Conservation (phyloP, 1,140 invertebrate genomes). For the Heliconius nattereri region DNA sequence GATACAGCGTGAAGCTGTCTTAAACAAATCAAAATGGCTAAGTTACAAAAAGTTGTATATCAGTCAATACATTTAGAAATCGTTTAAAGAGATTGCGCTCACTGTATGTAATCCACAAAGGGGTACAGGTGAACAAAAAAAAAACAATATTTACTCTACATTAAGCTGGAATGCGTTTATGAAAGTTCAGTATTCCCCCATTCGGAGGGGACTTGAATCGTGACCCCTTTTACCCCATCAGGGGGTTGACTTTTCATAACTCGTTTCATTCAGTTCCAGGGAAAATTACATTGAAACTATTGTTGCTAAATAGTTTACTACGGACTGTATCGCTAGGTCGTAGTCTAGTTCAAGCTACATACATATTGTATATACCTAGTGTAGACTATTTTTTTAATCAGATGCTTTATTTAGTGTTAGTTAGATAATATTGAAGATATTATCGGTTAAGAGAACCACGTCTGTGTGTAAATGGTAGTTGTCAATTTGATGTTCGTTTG, state of each 20-base stretch:
- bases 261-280: conserved; percentile 21
- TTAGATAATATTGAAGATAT: no score
- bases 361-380: not conserved
- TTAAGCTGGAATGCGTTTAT: conserved; percentile 53
- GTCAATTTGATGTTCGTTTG: no score
- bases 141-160: conserved; percentile 48
- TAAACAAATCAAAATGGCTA: not conserved
- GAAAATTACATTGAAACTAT: conserved; percentile 38
- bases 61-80: conserved; percentile 18
- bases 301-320: conserved; percentile 36
- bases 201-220: not conserved
- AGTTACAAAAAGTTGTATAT: not conserved
- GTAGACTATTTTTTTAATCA: not conserved
- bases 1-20: not conserved
- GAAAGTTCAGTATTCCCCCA: conserved; percentile 58
- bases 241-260: conserved; percentile 35
- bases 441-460: no score
- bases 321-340: conserved; percentile 11
- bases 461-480: no score
- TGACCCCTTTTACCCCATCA: conserved; percentile 21
- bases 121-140: conserved; percentile 33
- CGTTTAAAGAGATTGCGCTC: not conserved
- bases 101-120: not conserved
- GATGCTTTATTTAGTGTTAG: not conserved
- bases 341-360: conserved; percentile 1